phyloP scores from a whole-genome alignment of 2,888 invertebrate genomes.

The Bembecia ichneumoniformis region DNA sequence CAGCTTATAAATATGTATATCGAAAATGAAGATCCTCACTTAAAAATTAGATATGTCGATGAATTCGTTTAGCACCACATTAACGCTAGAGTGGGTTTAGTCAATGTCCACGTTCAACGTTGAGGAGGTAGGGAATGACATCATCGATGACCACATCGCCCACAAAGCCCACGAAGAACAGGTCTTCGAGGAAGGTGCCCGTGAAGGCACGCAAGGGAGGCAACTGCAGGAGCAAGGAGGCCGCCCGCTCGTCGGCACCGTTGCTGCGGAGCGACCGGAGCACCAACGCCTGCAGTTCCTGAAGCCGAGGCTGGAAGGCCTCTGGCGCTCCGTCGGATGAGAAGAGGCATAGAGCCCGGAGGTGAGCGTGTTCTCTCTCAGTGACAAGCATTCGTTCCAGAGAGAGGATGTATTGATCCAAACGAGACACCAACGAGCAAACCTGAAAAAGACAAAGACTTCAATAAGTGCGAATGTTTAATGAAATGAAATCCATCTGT shows the following conservation, averaged over 20 bases:
- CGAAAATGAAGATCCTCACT: too few species aligned
- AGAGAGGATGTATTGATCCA: constrained; percentile 85
- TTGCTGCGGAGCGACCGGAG: constrained; percentile 55
- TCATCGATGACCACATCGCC: constrained; percentile 96
- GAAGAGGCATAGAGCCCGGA: constrained; percentile 88
- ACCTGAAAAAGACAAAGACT: too few species aligned
- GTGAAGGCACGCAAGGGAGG: constrained; percentile 81
- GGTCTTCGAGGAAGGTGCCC: constrained; percentile 85
- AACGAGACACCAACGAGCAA: constrained; percentile 74
- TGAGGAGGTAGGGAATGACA: constrained; percentile 93
- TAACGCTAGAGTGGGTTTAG: too few species aligned
- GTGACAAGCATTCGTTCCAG: constrained; percentile 83
- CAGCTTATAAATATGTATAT: too few species aligned
- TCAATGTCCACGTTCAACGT: constrained; percentile 31
- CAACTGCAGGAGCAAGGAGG: constrained; percentile 78
- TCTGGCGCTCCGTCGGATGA: constrained; percentile 76
- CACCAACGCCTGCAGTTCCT: constrained; percentile 61
- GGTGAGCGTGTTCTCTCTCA: constrained; percentile 89
- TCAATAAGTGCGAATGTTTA: too few species aligned
- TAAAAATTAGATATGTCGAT: too few species aligned
- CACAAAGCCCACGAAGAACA: constrained; percentile 92
- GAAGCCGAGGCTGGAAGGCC: constrained; percentile 57
- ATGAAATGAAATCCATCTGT: too few species aligned
- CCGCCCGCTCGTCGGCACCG: constrained; percentile 58
- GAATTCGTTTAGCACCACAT: too few species aligned